Conservation (phyloP, 2,113 vertebrate species). For the Gallinago jamesoni region DNA sequence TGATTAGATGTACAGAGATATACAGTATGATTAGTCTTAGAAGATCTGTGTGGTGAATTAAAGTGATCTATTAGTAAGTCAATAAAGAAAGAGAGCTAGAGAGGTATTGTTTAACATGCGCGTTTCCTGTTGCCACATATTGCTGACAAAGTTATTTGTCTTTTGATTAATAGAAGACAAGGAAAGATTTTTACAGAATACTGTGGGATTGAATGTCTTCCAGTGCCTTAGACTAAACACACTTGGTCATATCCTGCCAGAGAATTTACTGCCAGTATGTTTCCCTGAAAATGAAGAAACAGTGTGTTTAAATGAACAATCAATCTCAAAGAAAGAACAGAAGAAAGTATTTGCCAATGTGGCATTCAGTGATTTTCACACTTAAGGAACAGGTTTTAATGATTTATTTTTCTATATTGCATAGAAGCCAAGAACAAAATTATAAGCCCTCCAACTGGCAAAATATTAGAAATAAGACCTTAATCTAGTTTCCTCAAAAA, state of each 20-base stretch:
- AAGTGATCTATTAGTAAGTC: neutral
- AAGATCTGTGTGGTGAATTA: neutral
- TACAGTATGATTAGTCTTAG: neutral
- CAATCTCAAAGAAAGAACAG: neutral
- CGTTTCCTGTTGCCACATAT: neutral
- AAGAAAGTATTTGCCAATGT: neutral
- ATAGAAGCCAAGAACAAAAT: neutral
- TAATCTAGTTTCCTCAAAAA: neutral
- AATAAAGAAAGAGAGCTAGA: neutral
- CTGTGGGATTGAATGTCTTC: neutral
- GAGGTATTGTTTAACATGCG: neutral
- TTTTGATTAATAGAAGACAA: slow-evolving; percentile 5
- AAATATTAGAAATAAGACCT: neutral
- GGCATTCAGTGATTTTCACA: neutral
- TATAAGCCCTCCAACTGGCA: neutral
- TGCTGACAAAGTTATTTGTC: neutral
- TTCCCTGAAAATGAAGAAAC: slow-evolving; percentile 5
- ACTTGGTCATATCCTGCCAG: neutral
- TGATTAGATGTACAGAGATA: neutral
- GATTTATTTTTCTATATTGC: neutral
- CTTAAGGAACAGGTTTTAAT: neutral
- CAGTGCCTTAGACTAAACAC: slow-evolving; percentile 27
- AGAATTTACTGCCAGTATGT: neutral
- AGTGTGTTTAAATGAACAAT: neutral
- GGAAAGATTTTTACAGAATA: neutral